A percentile compares a stretch with the other conserved stretches of the same genome.
Conservation (phyloP, 2,888 invertebrate genomes). For the Drosophila lacicola region DNA sequence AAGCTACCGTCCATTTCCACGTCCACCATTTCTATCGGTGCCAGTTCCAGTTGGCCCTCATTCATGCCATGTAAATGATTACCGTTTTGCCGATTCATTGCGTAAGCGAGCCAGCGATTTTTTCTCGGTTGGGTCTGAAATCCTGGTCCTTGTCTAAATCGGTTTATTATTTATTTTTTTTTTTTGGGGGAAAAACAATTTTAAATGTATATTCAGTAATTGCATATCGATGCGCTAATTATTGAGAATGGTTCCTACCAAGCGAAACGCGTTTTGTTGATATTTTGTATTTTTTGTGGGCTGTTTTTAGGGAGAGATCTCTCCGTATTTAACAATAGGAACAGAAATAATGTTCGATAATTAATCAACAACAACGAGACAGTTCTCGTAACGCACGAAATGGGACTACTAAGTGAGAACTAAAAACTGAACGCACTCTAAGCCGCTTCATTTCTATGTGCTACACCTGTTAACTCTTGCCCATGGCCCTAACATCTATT, state of each 20-base stretch:
- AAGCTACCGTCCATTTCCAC: constrained; percentile 33
- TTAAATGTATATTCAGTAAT: background rate
- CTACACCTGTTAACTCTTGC: background rate
- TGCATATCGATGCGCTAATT: constrained; percentile 1
- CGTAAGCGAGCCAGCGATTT: constrained; percentile 56
- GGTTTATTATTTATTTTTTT: background rate
- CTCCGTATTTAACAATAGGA: constrained; percentile 69
- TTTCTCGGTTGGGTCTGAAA: constrained; percentile 49
- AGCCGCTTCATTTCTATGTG: background rate
- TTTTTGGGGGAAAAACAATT: background rate
- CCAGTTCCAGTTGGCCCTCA: constrained; percentile 57
- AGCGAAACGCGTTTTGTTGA: constrained; percentile 57
- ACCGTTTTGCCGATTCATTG: constrained; percentile 64
- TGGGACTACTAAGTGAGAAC: constrained; percentile 57
- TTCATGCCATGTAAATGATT: constrained; percentile 63
- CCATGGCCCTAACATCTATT: background rate
- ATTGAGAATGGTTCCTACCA: constrained; percentile 43
- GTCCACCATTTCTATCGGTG: constrained; percentile 41
- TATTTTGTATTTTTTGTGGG: constrained; percentile 57
- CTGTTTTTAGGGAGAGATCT: constrained; percentile 57
- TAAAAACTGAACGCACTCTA: constrained; percentile 37
- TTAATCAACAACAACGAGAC: constrained; percentile 68
- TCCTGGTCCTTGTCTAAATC: constrained; percentile 62
- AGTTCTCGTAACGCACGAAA: constrained; percentile 60
- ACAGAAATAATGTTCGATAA: constrained; percentile 67